phyloP scores from a whole-genome alignment of 2,888 invertebrate species.

The Hymenopus coronatus region DNA sequence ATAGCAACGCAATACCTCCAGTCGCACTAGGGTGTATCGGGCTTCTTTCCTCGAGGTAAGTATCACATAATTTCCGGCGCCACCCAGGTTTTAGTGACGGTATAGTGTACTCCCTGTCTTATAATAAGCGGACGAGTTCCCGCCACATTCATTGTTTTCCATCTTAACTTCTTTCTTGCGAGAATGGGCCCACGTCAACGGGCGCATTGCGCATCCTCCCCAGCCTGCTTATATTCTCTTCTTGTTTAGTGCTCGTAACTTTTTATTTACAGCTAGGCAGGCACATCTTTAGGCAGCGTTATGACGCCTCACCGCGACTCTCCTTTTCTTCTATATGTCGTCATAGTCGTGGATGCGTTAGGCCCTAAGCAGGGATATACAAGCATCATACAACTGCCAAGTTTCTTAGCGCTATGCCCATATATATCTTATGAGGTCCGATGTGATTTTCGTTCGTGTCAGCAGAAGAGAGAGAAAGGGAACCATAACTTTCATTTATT shows the following conservation, averaged over 20 bases:
- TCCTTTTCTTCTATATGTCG: background rate
- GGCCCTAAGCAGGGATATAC: background rate
- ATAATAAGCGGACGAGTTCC: constrained; percentile 5
- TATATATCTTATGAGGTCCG: too few relatives aligned
- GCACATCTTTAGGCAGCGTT: background rate
- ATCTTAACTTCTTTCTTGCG: constrained; percentile 9
- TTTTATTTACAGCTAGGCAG: constrained; percentile 10
- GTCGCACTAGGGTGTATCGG: background rate
- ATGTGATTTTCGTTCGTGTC: too few relatives aligned
- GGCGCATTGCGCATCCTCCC: background rate
- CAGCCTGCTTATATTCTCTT: background rate
- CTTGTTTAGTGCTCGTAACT: constrained; percentile 19
- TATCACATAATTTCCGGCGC: constrained; percentile 14
- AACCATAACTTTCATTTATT: too few relatives aligned
- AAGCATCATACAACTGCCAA: background rate
- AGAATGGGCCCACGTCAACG: background rate
- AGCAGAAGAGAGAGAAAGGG: too few relatives aligned
- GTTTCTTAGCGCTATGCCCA: background rate
- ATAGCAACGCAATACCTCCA: background rate
- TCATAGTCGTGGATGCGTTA: background rate
- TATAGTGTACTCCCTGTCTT: constrained; percentile 7
- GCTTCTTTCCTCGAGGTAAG: background rate
- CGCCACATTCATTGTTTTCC: constrained; percentile 10
- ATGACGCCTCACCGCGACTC: background rate
- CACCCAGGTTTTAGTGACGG: constrained; percentile 7